These are phyloP conservation scores for Notamacropus eugenii DNA, from an alignment of 2,797 vertebrate species.

Conservation along the genomic window DNA sequence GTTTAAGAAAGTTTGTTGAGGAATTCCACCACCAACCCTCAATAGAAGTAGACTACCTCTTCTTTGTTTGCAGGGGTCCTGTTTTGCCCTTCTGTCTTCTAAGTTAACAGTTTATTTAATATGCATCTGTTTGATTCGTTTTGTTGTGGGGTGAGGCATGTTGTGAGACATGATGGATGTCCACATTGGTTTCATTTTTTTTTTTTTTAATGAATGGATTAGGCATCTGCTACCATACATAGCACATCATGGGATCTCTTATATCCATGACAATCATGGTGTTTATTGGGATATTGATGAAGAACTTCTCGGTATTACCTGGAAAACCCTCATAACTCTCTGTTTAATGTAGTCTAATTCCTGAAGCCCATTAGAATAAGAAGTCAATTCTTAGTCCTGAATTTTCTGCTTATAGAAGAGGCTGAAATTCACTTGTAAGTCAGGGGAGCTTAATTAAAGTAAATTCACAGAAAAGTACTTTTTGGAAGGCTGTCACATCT, in stretches of 20 bases:
- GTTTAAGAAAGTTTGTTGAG: not conserved
- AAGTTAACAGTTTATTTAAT: conserved; percentile 34
- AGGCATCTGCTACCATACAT: not conserved
- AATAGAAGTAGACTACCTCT: not conserved
- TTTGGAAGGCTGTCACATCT: conserved; percentile 78
- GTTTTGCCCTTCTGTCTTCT: not conserved
- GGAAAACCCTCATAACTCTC: not conserved
- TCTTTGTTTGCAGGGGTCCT: conserved; percentile 14
- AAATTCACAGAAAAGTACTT: conserved; percentile 79
- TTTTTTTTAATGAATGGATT: conserved; percentile 45
- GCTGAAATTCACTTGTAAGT: conserved; percentile 68
- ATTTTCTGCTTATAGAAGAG: conserved; percentile 41
- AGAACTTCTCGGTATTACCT: not conserved
- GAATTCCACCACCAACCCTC: not conserved
- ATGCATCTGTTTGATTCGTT: conserved; percentile 6
- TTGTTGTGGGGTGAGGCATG: conserved; percentile 5
- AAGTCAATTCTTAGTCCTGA: conserved; percentile 47
- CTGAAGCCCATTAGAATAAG: conserved; percentile 70
- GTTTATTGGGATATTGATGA: not conserved
- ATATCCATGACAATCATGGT: conserved; percentile 10
- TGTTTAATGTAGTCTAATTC: not conserved
- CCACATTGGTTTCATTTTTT: conserved; percentile 33
- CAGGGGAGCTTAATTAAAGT: conserved; percentile 81
- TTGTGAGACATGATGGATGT: conserved; percentile 36
- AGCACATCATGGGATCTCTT: not conserved